These are phyloP conservation scores for Epinotia brunnichana DNA, from an alignment of 2,888 invertebrate genomes.

Conservation along the genomic window DNA sequence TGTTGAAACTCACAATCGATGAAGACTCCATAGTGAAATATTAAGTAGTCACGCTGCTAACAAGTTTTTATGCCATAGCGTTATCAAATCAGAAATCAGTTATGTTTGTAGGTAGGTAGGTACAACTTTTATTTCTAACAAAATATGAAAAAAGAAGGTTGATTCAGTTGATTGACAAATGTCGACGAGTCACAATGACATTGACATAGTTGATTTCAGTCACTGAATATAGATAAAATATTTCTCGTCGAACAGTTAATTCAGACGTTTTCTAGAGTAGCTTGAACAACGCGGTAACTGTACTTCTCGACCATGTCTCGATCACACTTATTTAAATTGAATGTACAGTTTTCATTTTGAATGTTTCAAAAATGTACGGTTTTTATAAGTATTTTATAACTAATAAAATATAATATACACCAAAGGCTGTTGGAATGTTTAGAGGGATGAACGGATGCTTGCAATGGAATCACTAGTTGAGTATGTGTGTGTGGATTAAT, in stretches of 20 bases:
- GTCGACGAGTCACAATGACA: conserved; percentile 7
- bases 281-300: not conserved
- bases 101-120: too few relatives aligned
- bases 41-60: not conserved
- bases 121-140: not conserved
- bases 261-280: not conserved
- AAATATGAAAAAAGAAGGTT: conserved; percentile 8
- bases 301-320: not conserved
- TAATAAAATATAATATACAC: too few relatives aligned
- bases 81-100: not conserved
- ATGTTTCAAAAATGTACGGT: too few relatives aligned
- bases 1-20: conserved; percentile 79
- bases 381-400: too few relatives aligned
- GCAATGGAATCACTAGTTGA: not conserved
- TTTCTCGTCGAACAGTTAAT: too few relatives aligned
- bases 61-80: conserved; percentile 7
- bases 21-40: conserved; percentile 70
- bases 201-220: not conserved
- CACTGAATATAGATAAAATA: too few relatives aligned
- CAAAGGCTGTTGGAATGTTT: too few relatives aligned
- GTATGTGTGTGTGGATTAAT: not conserved
- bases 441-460: not conserved
- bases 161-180: conserved; percentile 9
- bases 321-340: not conserved
- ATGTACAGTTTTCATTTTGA: too few relatives aligned